Conservation (phyloP, 2,888 invertebrate genomes). For the Tineola bisselliella region DNA sequence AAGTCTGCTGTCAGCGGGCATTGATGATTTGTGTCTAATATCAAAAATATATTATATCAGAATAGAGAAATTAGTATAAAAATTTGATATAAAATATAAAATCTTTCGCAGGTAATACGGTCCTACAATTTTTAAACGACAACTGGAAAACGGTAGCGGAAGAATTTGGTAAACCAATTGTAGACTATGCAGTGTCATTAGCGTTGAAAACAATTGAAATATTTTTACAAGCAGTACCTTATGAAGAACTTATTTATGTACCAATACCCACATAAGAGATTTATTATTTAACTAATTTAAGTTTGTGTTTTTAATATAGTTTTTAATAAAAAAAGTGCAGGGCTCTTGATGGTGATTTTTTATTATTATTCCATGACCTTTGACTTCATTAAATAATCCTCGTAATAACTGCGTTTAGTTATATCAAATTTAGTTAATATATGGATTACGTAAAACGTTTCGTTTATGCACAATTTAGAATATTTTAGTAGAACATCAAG, state of each 20-base stretch:
- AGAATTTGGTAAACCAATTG: constrained; percentile 56
- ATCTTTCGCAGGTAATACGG: constrained; percentile 40
- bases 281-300: constrained; percentile 1
- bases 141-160: constrained; percentile 51
- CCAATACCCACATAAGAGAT: constrained; percentile 30
- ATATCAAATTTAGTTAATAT: too few species aligned
- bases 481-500: too few species aligned
- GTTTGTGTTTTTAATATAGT: constrained; percentile 7
- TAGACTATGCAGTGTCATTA: constrained; percentile 52
- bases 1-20: too few species aligned
- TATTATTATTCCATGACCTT: not conserved
- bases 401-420: too few species aligned
- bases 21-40: too few species aligned
- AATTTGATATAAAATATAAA: too few species aligned
- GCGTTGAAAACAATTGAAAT: constrained; percentile 45
- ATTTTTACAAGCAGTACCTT: constrained; percentile 49
- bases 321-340: not conserved
- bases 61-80: too few species aligned
- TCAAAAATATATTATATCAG: too few species aligned
- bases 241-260: constrained; percentile 45
- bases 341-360: not conserved
- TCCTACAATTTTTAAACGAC: constrained; percentile 45
- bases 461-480: too few species aligned
- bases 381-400: too few species aligned
- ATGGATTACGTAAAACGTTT: too few species aligned